phyloP scores from a whole-genome alignment of 1,140 invertebrate genomes.

The Drosophila sulfurigaster region DNA sequence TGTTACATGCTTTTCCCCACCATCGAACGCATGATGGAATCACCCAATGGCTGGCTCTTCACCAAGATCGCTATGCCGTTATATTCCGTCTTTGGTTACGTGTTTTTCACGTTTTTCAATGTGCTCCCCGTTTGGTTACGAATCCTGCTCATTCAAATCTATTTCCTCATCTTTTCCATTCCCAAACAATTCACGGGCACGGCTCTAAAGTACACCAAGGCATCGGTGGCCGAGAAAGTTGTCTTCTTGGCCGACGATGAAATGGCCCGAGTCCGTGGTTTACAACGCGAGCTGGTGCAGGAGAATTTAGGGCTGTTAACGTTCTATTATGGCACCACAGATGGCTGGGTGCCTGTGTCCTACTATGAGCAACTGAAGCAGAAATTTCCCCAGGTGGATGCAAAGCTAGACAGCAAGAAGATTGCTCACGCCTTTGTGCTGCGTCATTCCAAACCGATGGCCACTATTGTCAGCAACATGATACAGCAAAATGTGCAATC shows the following conservation, averaged over 20 bases:
- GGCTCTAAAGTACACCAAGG: constrained; percentile 86
- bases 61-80: constrained; percentile 83
- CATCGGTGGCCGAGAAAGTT: constrained; percentile 86
- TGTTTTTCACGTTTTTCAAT: constrained; percentile 80
- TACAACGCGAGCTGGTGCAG: constrained; percentile 86
- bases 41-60: constrained; percentile 89
- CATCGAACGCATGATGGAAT: constrained; percentile 91
- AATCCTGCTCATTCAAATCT: constrained; percentile 85
- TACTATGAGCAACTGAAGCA: constrained; percentile 88
- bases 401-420: constrained; percentile 88
- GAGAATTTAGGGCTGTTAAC: constrained; percentile 87
- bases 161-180: constrained; percentile 85
- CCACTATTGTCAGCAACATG: constrained; percentile 86
- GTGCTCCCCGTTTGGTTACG: constrained; percentile 87
- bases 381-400: constrained; percentile 88
- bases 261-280: constrained; percentile 87
- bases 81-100: constrained; percentile 74
- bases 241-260: constrained; percentile 88
- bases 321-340: constrained; percentile 91
- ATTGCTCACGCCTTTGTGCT: constrained; percentile 92
- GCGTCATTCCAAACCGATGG: constrained; percentile 87
- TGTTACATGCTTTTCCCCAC: constrained; percentile 93
- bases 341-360: constrained; percentile 90
- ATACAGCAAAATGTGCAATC: constrained; percentile 84
- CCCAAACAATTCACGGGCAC: constrained; percentile 84